Percentiles rank a stretch among this genome's conserved stretches.
Conservation (phyloP, 2,113 vertebrate genomes). For the Lepus europaeus region DNA sequence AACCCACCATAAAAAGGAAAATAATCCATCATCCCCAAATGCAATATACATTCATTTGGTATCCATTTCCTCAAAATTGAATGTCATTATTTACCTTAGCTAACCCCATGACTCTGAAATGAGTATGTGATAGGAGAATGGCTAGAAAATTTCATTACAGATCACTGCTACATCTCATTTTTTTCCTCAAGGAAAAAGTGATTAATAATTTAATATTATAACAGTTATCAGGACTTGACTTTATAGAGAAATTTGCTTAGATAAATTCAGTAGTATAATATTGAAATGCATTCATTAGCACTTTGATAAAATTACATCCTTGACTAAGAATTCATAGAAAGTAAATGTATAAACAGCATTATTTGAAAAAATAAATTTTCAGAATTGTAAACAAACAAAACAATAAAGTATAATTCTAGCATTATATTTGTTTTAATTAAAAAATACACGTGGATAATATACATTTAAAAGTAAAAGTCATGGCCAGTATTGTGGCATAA, state of each 20-base stretch:
- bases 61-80: neutral
- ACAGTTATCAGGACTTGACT: neutral
- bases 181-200: neutral
- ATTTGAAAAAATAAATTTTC: neutral
- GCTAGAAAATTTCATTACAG: neutral
- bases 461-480: constrained; percentile 1
- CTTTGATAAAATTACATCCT: neutral
- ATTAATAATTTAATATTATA: neutral
- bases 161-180: neutral
- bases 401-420: neutral
- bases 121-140: neutral
- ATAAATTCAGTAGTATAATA: neutral
- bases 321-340: constrained; percentile 43
- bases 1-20: neutral
- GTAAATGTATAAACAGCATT: neutral
- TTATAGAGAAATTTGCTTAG: neutral
- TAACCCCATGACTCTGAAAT: neutral
- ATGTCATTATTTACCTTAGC: constrained; percentile 16
- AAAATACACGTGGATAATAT: neutral
- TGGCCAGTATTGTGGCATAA: no score
- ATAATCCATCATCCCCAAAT: neutral
- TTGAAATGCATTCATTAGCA: neutral
- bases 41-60: neutral
- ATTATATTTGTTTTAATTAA: neutral
- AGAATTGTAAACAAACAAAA: neutral